Evolutionary conservation across 2,797 vertebrate species (phyloP).

Genomic region (Lindbergichthys nudifrons): DNA sequence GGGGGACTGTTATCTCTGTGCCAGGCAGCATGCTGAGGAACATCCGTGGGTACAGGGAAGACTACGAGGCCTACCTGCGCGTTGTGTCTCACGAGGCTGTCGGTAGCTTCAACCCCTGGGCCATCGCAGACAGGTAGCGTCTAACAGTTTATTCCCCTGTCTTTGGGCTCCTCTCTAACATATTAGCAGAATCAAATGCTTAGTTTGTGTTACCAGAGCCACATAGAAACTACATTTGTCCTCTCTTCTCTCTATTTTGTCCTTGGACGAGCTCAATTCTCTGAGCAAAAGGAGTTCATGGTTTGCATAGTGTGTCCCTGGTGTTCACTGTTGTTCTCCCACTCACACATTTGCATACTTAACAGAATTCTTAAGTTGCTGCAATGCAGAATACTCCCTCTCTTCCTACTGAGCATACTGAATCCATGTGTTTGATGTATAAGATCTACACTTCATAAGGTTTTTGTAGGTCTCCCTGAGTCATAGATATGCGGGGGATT

Average conservation of each 20-base stretch:
- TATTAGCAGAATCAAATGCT: not conserved
- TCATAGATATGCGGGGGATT: conserved; percentile 27
- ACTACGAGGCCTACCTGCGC: conserved; percentile 85
- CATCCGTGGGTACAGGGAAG: conserved; percentile 85
- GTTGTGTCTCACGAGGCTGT: conserved; percentile 85
- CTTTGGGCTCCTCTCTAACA: not conserved
- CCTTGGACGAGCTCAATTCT: not conserved
- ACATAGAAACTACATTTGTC: conserved; percentile 20
- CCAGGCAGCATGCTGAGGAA: conserved; percentile 81
- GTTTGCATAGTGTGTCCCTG: conserved; percentile 34
- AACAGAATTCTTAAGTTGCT: conserved; percentile 75
- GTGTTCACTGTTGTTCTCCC: conserved; percentile 48
- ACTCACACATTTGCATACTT: conserved; percentile 69
- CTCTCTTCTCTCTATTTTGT: conserved; percentile 21
- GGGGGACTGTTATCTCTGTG: conserved; percentile 76
- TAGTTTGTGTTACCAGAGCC: conserved; percentile 23
- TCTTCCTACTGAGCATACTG: conserved; percentile 5
- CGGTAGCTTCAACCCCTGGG: conserved; percentile 90
- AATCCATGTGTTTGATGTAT: not conserved
- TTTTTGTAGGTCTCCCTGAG: not conserved
- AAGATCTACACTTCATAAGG: not conserved
- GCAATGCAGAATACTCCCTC: conserved; percentile 59
- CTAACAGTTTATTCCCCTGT: not conserved
- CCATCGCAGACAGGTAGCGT: conserved; percentile 89
- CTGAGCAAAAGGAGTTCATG: conserved; percentile 34